Base-by-base conservation (phyloP, 2,888 invertebrate genomes). In the Diabrotica balteata region DNA sequence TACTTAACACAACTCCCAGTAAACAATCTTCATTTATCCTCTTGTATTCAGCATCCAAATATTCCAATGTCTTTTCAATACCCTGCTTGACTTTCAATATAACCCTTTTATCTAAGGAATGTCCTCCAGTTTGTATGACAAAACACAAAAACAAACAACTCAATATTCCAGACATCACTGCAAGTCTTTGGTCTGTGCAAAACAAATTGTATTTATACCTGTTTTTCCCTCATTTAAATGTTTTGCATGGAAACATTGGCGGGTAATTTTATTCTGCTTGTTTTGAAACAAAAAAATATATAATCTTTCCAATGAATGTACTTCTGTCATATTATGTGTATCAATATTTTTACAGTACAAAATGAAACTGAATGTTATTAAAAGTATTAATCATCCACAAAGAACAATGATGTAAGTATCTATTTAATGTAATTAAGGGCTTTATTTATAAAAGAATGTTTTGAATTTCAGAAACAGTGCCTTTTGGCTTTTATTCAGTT, bases 21-120 rank as follows among this genome's bases (percentile, higher is more conserved):
- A 76, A 66, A 72, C 78, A 78, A 57, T 79, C 79, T 17, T 76
- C 75, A 65, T 76, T 78, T 53, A 73, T 69, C 69, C 71, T 66
- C 44, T 74, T 59, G n/a, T 72, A 60, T 65, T 78, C 72, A 57
- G 53, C 49, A 10, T 75, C 70, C 42, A 79, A 72, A 68, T 79
- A 79, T 42, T 74, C 67, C 55, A 79, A 59, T 54, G 72, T 72
- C 61, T 63, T 71, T 49, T 76, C 73, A 45, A 78, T 67, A 9
- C 75, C 71, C 70, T 77, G 69, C 8, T 75, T 68, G 6, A 75
- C 70, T 22, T 68, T 66, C 44, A 73, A 71, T n/a, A 75, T 72
- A 50, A 74, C 63, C 66, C 71, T 73, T 43, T 67, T 67, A 58
- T 76, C 73, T 8, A 75, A 67, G 54, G 60, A 17, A 10, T 55